Percentiles rank a stretch among this genome's conserved stretches.
phyloP scores from a whole-genome alignment of 2,113 vertebrate species.

The Vidua macroura region DNA sequence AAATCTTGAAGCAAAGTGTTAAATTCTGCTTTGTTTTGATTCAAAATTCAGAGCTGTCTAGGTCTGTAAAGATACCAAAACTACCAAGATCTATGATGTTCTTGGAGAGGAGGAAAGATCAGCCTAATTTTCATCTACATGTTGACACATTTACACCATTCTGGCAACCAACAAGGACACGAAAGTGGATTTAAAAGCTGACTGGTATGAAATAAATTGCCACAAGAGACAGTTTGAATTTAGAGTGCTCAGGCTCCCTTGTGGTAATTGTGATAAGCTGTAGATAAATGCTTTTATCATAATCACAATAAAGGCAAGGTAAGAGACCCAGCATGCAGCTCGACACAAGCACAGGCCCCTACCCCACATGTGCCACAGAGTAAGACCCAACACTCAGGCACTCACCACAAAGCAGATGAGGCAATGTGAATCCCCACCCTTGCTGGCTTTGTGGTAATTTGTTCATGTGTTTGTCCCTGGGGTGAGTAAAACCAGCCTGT shows the following conservation, averaged over 20 bases:
- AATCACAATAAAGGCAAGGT: background rate
- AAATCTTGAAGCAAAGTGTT: background rate
- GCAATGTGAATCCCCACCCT: conserved; percentile 20
- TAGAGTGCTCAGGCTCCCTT: background rate
- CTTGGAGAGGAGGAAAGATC: background rate
- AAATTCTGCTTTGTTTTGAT: background rate
- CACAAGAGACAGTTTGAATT: conserved; percentile 2
- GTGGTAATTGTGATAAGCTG: conserved; percentile 9
- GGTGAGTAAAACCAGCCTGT: conserved; percentile 6
- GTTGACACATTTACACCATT: background rate
- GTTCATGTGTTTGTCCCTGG: background rate
- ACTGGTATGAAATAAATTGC: background rate
- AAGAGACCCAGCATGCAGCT: background rate
- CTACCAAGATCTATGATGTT: background rate
- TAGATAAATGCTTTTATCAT: conserved; percentile 18
- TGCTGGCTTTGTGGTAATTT: background rate
- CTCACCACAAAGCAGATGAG: background rate
- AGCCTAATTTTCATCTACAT: background rate
- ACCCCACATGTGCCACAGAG: background rate
- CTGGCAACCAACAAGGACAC: background rate
- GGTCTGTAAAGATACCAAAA: background rate
- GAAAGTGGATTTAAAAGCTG: background rate
- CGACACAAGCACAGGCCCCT: background rate
- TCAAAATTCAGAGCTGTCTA: background rate
- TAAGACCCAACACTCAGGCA: background rate